Percentiles rank a stretch among this genome's conserved stretches.
These are phyloP conservation scores for Eristalis intricaria DNA, from an alignment of 2,888 invertebrate genomes.

Conservation along the genomic window DNA sequence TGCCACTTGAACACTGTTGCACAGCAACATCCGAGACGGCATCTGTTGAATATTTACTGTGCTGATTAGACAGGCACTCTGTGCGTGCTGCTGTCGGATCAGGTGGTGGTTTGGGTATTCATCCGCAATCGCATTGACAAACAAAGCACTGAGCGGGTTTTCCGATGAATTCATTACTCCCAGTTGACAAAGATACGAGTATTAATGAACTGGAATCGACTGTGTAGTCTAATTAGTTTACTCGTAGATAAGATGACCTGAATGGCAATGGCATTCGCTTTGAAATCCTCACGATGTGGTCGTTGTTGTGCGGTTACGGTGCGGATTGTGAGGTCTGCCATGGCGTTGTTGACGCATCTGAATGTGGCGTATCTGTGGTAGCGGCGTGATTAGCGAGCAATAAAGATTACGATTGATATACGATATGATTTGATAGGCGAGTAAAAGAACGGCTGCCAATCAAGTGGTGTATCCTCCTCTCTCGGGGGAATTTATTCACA, in stretches of 20 bases:
- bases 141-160: neutral
- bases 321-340: neutral
- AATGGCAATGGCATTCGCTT: neutral
- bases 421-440: neutral
- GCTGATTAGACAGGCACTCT: neutral
- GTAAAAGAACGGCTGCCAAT: neutral
- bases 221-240: slow-evolving; percentile 9
- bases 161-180: neutral
- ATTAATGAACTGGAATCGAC: neutral
- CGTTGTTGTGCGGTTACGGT: neutral
- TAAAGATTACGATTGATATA: neutral
- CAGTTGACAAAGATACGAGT: neutral
- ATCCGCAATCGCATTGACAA: neutral
- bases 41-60: too few species aligned
- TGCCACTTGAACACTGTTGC: too few species aligned
- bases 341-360: neutral
- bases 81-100: neutral
- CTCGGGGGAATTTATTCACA: neutral
- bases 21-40: too few species aligned
- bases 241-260: neutral
- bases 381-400: neutral
- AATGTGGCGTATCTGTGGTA: neutral
- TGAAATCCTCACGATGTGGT: neutral
- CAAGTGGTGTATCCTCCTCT: neutral
- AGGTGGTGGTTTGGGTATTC: neutral